Evolutionary conservation across 2,888 invertebrate genomes (phyloP), one percentile per base, ranked within the genome.

Genomic region (Hedychridium roseum): DNA sequence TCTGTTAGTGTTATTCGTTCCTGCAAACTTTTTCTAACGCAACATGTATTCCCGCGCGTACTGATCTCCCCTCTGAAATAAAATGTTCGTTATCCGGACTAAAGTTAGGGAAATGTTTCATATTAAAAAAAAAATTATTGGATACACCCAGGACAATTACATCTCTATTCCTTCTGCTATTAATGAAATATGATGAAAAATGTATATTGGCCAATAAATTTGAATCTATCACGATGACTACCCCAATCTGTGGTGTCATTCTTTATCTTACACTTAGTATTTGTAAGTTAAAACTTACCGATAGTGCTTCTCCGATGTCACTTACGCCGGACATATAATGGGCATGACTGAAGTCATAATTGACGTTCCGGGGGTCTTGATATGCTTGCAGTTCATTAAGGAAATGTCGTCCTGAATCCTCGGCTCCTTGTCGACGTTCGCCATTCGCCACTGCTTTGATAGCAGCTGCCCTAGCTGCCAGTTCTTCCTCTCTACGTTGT

Each of bases 401-500:
- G 35, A 63, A 68, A 46, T 73, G 68, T 23, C 60, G 66, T 9
- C 62, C 66, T 2, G 60, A 37, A 20, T 69, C 67, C 27, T 59
- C 60, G 4, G 56, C 45, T 6, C 34, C 45, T 14, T 53, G 44
- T 6, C 40, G 53, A 43, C 64, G 59, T 2, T 67, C 67, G 23
- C 70, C 69, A 50, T 84, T 82, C 0, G 85, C 82, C 32, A 86
- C 80, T 46, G 89, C 88, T 68, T 87, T 88, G 0, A 88, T 78
- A 1, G 82, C 82, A 0, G 84, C 82, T 2, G 83, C 81, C 34
- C 85, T 78, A 5, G 88, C 89, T 47, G 87, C 88, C 50, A 87
- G 83, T 73, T 90, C 90, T 60, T 91, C 91, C 0, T 85, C 85
- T 54, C 87, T 84, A 57, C 89, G 84, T 74, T 90, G 90, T 73